Evolutionary conservation across 2,888 invertebrate genomes (phyloP).

Genomic region (Eubasilissa splendida): DNA sequence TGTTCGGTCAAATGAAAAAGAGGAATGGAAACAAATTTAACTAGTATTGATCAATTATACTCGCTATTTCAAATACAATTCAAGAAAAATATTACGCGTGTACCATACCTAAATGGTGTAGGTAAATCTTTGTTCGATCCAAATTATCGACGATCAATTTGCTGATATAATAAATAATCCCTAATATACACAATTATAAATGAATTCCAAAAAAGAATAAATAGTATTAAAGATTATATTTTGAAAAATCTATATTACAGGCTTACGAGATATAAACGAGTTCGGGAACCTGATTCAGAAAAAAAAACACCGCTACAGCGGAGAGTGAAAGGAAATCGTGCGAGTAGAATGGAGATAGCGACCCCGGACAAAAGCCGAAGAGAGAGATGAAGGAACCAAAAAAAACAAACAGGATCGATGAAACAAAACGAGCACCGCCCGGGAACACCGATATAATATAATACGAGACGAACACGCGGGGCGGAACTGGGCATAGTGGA

Average conservation of each 20-base stretch:
- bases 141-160: no score
- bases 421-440: conserved; percentile 51
- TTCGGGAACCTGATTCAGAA: conserved; percentile 3
- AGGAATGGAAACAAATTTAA: no score
- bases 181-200: no score
- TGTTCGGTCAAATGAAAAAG: no score
- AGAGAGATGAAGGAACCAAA: conserved; percentile 1
- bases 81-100: no score
- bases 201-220: no score
- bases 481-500: conserved; percentile 42
- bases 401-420: conserved; percentile 36
- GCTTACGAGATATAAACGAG: background rate
- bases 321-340: conserved; percentile 43
- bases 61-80: no score
- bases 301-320: conserved; percentile 17
- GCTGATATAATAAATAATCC: no score
- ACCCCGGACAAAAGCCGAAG: conserved; percentile 33
- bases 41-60: no score
- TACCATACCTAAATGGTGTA: no score
- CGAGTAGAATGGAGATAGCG: conserved; percentile 32
- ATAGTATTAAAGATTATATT: background rate
- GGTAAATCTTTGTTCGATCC: no score
- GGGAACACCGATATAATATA: conserved; percentile 47
- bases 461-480: conserved; percentile 52
- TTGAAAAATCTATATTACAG: background rate